These are phyloP conservation scores for Falco rusticolus DNA, from an alignment of 2,797 vertebrate genomes.

Conservation along the genomic window DNA sequence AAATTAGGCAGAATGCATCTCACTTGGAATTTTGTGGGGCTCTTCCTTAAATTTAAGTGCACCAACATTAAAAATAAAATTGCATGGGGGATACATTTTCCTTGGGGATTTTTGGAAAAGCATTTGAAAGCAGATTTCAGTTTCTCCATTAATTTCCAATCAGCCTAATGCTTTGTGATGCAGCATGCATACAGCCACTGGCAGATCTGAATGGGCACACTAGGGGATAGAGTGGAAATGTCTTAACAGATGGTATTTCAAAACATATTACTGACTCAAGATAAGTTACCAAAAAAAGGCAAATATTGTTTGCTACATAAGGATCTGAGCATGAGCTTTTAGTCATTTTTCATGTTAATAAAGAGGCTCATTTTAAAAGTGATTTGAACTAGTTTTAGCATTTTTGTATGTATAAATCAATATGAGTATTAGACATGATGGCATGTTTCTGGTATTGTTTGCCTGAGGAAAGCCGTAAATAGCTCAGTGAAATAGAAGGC, in stretches of 20 bases:
- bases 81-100: background rate
- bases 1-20: background rate
- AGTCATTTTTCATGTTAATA: conserved; percentile 32
- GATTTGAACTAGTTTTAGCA: conserved; percentile 19
- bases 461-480: conserved; percentile 39
- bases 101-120: conserved; percentile 31
- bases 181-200: conserved; percentile 42
- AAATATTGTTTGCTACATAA: background rate
- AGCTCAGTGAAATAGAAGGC: background rate
- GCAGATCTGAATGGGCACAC: conserved; percentile 39
- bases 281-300: conserved; percentile 12
- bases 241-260: conserved; percentile 64
- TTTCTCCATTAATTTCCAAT: conserved; percentile 55
- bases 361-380: conserved; percentile 18
- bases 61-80: conserved; percentile 37
- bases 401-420: conserved; percentile 43
- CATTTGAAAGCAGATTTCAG: conserved; percentile 45
- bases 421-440: background rate
- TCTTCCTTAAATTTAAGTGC: conserved; percentile 31
- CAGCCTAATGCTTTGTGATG: conserved; percentile 64
- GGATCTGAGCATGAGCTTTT: background rate
- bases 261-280: conserved; percentile 43
- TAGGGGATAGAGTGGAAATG: conserved; percentile 51
- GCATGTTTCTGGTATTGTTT: conserved; percentile 26
- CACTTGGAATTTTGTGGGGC: background rate